Percentiles rank a stretch among this genome's conserved stretches.
Conservation (phyloP, 2,113 vertebrate species). For the Leucosticte australis region DNA sequence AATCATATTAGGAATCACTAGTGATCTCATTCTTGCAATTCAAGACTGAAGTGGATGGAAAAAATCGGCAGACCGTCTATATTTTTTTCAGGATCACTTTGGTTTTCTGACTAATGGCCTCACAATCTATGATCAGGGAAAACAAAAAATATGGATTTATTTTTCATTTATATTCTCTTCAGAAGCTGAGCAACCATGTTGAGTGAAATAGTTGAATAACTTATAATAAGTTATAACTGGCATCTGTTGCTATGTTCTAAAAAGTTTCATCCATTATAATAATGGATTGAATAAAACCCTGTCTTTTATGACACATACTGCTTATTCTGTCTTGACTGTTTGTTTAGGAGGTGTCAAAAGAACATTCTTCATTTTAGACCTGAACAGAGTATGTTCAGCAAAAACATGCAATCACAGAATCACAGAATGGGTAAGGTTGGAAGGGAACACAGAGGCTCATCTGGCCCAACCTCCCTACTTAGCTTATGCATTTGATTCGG, state of each 20-base stretch:
- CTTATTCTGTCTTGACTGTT: neutral
- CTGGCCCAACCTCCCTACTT: neutral
- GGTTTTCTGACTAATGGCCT: neutral
- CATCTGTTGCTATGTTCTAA: neutral
- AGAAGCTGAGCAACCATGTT: neutral
- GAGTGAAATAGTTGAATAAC: neutral
- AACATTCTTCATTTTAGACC: neutral
- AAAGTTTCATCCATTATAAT: neutral
- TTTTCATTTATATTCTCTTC: neutral
- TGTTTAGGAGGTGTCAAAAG: neutral
- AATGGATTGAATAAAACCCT: neutral
- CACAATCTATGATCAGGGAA: neutral
- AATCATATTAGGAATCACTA: neutral
- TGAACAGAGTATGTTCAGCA: neutral
- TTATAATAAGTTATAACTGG: neutral
- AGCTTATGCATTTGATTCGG: neutral
- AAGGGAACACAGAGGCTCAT: neutral
- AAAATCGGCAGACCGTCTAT: neutral
- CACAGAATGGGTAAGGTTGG: neutral
- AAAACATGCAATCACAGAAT: neutral
- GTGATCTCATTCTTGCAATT: neutral
- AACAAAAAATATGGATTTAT: neutral
- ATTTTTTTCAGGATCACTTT: neutral
- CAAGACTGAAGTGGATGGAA: neutral
- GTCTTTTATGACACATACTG: neutral